These are phyloP conservation scores for Hexactinellida sp. DNA, from an alignment of 37 sponge, comb jelly and placozoan genomes.

Conservation along the genomic window DNA sequence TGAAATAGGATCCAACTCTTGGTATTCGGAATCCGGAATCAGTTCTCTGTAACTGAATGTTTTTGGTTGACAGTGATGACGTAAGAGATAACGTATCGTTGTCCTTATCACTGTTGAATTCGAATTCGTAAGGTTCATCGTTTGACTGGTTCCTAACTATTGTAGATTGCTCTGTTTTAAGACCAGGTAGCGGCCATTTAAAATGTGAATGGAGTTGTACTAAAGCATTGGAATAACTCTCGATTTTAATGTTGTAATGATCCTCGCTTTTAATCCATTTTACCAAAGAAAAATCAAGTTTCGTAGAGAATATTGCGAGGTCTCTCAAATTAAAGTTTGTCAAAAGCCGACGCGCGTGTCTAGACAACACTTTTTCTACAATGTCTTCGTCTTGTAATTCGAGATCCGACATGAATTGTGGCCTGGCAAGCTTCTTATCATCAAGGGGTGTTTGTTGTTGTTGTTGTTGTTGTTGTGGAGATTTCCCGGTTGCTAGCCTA, in stretches of 20 bases:
- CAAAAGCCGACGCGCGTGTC: slow-evolving; percentile 70
- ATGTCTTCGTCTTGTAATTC: slow-evolving; percentile 55
- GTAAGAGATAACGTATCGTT: background rate
- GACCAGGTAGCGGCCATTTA: background rate
- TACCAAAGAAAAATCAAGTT: slow-evolving; percentile 56
- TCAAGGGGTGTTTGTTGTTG: background rate
- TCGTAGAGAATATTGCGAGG: slow-evolving; percentile 66
- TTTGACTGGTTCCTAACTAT: background rate
- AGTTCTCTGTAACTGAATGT: background rate
- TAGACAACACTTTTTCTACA: slow-evolving; percentile 65
- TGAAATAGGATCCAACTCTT: background rate
- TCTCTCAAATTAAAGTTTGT: slow-evolving; percentile 34
- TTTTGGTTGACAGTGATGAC: background rate
- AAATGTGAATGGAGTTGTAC: background rate
- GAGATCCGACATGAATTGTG: slow-evolving; percentile 68
- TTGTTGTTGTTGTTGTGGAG: background rate
- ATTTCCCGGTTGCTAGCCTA: background rate
- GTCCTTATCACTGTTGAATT: background rate
- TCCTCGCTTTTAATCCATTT: slow-evolving; percentile 63
- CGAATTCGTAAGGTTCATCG: background rate
- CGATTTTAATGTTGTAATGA: background rate
- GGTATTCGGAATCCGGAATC: background rate
- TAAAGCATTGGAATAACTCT: background rate
- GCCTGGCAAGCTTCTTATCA: slow-evolving; percentile 38
- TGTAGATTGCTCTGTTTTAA: background rate